Evolutionary conservation across 1,140 invertebrate genomes (phyloP).

Genomic region (Subanguina moxae): DNA sequence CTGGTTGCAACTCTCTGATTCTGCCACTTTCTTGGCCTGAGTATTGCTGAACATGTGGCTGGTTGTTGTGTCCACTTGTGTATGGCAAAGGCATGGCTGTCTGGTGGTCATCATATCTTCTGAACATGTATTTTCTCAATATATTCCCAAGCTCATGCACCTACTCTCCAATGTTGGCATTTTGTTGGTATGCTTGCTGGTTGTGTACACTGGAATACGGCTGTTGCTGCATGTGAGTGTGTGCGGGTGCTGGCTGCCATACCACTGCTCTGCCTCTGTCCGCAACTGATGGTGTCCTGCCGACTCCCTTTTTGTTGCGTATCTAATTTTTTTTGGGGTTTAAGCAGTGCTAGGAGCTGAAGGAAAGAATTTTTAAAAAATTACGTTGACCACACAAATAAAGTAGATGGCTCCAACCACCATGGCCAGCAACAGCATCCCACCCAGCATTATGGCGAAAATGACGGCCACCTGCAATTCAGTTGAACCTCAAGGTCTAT

Average conservation of each 20-base stretch:
- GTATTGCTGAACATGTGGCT: conserved; percentile 8
- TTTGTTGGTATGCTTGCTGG: background rate
- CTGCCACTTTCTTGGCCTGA: background rate
- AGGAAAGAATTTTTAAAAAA: too few relatives aligned
- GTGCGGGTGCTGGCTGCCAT: background rate
- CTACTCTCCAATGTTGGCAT: background rate
- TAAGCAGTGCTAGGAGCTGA: too few relatives aligned
- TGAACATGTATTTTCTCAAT: background rate
- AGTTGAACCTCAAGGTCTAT: too few relatives aligned
- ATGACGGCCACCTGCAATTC: conserved; percentile 24
- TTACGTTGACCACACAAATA: conserved; percentile 34
- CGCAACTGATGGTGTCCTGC: conserved; percentile 5
- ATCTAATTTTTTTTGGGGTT: conserved; percentile 16
- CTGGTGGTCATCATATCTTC: conserved; percentile 3
- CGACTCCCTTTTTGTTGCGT: conserved; percentile 23
- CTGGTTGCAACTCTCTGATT: conserved; percentile 23
- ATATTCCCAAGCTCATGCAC: background rate
- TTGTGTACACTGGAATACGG: background rate
- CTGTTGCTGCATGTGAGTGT: conserved; percentile 13
- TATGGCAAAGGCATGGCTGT: background rate
- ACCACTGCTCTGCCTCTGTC: conserved; percentile 15
- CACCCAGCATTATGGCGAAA: conserved; percentile 23
- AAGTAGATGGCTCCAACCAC: conserved; percentile 30
- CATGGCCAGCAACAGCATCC: conserved; percentile 19
- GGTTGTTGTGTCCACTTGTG: background rate